Evolutionary conservation across 2,797 vertebrate genomes (phyloP).

Genomic region (Harpagifer antarcticus): DNA sequence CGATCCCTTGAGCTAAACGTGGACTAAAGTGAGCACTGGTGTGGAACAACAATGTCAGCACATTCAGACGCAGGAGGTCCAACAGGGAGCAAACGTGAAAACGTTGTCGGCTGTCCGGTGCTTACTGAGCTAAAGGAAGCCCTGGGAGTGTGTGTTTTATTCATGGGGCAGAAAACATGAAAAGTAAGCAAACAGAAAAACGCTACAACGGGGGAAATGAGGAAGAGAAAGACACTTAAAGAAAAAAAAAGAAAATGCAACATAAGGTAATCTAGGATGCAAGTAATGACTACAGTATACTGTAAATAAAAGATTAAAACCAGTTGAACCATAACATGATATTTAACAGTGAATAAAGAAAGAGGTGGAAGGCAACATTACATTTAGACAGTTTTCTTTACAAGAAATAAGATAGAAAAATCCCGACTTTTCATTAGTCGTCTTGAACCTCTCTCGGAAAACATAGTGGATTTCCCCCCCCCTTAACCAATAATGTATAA

Average conservation of each 20-base stretch:
- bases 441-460: background rate
- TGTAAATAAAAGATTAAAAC: slow-evolving; percentile 15
- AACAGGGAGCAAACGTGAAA: slow-evolving; percentile 43
- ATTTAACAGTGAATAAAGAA: background rate
- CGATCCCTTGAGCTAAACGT: slow-evolving; percentile 34
- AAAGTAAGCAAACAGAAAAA: slow-evolving; percentile 36
- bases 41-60: slow-evolving; percentile 70
- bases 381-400: background rate
- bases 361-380: background rate
- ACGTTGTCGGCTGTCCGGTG: slow-evolving; percentile 42
- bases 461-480: background rate
- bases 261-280: slow-evolving; percentile 4
- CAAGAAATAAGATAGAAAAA: background rate
- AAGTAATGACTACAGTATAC: background rate
- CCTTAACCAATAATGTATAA: background rate
- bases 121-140: slow-evolving; percentile 57
- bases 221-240: slow-evolving; percentile 5
- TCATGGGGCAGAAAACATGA: slow-evolving; percentile 62
- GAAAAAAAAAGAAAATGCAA: slow-evolving; percentile 27
- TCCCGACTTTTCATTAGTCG: background rate
- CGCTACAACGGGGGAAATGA: background rate
- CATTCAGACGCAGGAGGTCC: slow-evolving; percentile 40
- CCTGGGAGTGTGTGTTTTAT: slow-evolving; percentile 65
- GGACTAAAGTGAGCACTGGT: slow-evolving; percentile 42
- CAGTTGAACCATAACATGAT: background rate